phyloP scores from a whole-genome alignment of 1,140 invertebrate species.

The Lutraria rhynchaena region DNA sequence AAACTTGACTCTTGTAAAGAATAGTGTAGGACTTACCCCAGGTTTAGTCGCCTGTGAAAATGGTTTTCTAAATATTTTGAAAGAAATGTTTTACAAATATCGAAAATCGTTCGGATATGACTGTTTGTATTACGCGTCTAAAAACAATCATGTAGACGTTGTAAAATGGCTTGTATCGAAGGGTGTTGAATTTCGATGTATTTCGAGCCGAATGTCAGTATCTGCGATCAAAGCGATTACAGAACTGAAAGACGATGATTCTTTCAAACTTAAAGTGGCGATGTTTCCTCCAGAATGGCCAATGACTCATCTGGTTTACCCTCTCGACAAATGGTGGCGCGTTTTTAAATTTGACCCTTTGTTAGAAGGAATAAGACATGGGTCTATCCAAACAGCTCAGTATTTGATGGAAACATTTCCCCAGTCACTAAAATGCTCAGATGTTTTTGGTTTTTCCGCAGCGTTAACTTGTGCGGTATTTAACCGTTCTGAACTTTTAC shows the following conservation, averaged over 20 bases:
- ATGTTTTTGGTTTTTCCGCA: constrained; percentile 22
- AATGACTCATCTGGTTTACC: neutral
- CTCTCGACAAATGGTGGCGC: constrained; percentile 28
- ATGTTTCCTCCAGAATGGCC: neutral
- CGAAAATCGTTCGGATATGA: neutral
- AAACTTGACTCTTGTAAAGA: neutral
- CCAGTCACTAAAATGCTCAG: neutral
- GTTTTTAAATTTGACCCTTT: constrained; percentile 17
- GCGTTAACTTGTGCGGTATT: neutral
- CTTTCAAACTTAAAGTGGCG: neutral
- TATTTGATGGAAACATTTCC: constrained; percentile 10
- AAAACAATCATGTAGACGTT: constrained; percentile 11
- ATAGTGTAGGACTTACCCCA: neutral
- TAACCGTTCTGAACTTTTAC: constrained; percentile 4
- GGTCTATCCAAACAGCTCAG: neutral
- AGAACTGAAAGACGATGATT: too few species aligned
- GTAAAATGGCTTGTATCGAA: neutral
- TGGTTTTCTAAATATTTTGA: neutral
- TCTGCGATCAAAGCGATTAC: neutral
- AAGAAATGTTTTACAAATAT: neutral
- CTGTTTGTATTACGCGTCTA: constrained; percentile 30
- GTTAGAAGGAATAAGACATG: neutral
- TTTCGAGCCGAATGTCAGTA: neutral
- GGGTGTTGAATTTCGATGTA: neutral
- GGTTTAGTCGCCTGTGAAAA: constrained; percentile 29